phyloP scores from a whole-genome alignment of 2,797 vertebrate species.

The Hozukius guyotensis region DNA sequence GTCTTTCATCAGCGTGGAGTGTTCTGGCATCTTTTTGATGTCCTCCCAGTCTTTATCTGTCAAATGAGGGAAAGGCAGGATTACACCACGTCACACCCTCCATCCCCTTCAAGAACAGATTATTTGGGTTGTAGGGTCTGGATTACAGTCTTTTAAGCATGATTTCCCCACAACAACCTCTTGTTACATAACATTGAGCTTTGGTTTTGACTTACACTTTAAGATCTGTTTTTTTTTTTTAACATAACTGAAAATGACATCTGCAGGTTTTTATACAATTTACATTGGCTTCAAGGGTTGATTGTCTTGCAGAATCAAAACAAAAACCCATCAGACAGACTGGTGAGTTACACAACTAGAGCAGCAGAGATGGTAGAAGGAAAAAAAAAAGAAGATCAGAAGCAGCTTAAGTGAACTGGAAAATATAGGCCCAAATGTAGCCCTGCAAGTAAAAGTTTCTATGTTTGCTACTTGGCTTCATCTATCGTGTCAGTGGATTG shows the following conservation, averaged over 20 bases:
- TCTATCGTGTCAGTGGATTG: constrained; percentile 42
- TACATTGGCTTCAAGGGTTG: background rate
- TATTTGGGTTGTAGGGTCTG: constrained; percentile 27
- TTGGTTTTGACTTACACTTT: background rate
- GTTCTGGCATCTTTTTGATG: constrained; percentile 99
- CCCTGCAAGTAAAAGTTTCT: constrained; percentile 50
- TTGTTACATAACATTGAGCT: background rate
- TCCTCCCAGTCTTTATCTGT: constrained; percentile 99
- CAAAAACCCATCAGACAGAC: constrained; percentile 22
- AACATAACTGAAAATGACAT: background rate
- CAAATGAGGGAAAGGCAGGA: constrained; percentile 67
- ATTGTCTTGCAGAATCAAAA: constrained; percentile 18
- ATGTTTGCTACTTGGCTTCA: constrained; percentile 51
- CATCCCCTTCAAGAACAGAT: constrained; percentile 41
- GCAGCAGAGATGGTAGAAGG: constrained; percentile 20
- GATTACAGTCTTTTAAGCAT: constrained; percentile 26
- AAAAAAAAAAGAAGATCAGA: constrained; percentile 10
- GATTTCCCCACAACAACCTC: background rate
- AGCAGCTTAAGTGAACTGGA: constrained; percentile 62
- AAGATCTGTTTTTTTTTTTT: background rate
- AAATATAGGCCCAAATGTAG: constrained; percentile 60
- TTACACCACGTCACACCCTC: constrained; percentile 40
- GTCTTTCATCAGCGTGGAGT: constrained; percentile 99
- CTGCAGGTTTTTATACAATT: background rate
- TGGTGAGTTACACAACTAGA: constrained; percentile 42